Evolutionary conservation across 2,113 vertebrate species (phyloP), one percentile per base, ranked within the genome.

Genomic region (Chlorodrepanis virens): DNA sequence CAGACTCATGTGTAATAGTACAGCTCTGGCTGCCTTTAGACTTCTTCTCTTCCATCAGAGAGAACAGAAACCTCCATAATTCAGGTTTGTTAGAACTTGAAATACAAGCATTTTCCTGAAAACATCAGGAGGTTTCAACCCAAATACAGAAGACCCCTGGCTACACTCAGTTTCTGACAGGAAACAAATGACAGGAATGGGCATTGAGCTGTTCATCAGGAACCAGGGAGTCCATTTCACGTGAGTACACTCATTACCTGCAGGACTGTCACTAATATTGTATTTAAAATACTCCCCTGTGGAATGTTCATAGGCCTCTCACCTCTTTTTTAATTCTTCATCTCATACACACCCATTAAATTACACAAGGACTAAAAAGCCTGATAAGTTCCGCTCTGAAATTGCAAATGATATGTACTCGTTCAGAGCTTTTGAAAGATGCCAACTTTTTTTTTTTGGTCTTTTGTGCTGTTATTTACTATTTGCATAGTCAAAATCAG

Each of bases 401-500:
- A 83, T 29, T 94, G 88, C 68, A 95, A 88, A 95, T 90, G 6
- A 88, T 70, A 88, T 12, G n/a, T 71, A 59, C 56, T 89, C 57
- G 84, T 56, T 88, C 68, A 71, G 42, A 80, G 45, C 72, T 76
- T 85, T 65, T 89, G 74, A 87, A 72, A 91, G 72, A 69, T 72
- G 93, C 24, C 75, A 92, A 49, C 14, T 8, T 39, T 76, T 37
- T 40, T 40, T 90, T 92, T 80, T 65, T 29, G 2, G 42, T 70
- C 83, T 70, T 94, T 83, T 42, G 59, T 95, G 64, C 33, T 93
- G 76, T 81, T 93, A 63, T 90, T 94, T 88, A 84, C 52, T 56
- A 83, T 90, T 83, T 90, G 71, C 68, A 85, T 20, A 92, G 71
- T 93, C 71, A 83, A 92, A 96, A 95, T 74, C 61, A 60, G 64